Base-by-base conservation (phyloP, 2,888 invertebrate species). In the Smittia sp. region DNA sequence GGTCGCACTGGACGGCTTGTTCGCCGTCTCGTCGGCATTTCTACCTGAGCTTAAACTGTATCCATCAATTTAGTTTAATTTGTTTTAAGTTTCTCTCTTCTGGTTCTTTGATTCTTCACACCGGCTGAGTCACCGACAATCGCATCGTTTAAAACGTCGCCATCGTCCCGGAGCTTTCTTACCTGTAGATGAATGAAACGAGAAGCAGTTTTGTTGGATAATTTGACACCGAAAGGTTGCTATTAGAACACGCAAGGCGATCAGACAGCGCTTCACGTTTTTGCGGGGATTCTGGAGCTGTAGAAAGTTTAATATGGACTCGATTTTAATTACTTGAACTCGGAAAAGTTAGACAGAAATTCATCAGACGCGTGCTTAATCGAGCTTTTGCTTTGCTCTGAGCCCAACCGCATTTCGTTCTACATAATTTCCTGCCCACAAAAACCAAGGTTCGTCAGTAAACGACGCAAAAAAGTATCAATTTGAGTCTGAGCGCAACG, bases 21-120 rank as follows among this genome's bases (percentile, higher is more conserved):
- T n/a, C 20, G 39, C 27, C 41, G n/a, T 25, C 27, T 52, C 27
- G 52, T 69, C 69, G 54, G 41, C 24, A 13, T 67, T 18, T 41
- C 39, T 69, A 54, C 52, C 54, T 69, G 32, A 63, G 27, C 22
- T 52, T 69, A 69, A 69, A 69, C 54, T 69, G 24, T 25, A 69
- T 69, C 69, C 69, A 69, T 69, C 69, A 69, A 69, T 69, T 69
- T 69, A 67, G 25, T 69, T 69, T 54, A 69, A 54, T 69, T 69
- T 69, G 69, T 69, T 69, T 69, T 32, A 25, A n/a, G 18, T 69
- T 25, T 41, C 38, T 18, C 18, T 32, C 32, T 9, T 32, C 32
- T 9, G 32, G 32, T 32, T 32, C 32, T 32, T 32, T 32, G 32
- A 32, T 32, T 6, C 32, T 32, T 65, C 32, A 11, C 32, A 22